A percentile compares a stretch with the other conserved stretches of the same genome.
These are phyloP conservation scores for Aethes cnicana DNA, from an alignment of 2,888 invertebrate genomes.

Conservation along the genomic window DNA sequence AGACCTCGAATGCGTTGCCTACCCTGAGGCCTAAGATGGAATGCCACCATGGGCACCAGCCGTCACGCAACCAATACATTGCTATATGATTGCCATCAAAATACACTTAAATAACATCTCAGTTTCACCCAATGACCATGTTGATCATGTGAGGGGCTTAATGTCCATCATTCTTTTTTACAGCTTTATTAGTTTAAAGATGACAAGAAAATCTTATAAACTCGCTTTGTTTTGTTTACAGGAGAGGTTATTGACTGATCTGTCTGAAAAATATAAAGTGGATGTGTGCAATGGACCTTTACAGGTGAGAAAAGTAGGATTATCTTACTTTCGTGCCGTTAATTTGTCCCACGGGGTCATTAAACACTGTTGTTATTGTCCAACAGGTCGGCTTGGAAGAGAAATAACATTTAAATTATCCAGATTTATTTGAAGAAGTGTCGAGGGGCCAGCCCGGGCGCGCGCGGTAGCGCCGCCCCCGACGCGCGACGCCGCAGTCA, in stretches of 20 bases:
- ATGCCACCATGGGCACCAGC: too few relatives aligned
- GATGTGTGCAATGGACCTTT: conserved; percentile 72
- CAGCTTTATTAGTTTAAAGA: too few relatives aligned
- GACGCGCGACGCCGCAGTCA: conserved; percentile 40
- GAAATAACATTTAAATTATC: conserved; percentile 74
- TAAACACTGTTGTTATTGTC: conserved; percentile 27
- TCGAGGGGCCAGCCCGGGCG: conserved; percentile 55
- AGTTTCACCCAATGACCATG: too few relatives aligned
- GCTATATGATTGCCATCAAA: too few relatives aligned
- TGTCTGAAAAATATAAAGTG: conserved; percentile 64
- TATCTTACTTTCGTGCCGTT: background rate
- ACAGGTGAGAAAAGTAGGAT: conserved; percentile 51
- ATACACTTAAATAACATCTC: too few relatives aligned
- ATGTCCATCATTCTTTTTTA: too few relatives aligned
- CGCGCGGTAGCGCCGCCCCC: conserved; percentile 41
- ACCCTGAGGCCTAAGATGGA: too few relatives aligned
- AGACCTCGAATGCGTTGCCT: too few relatives aligned
- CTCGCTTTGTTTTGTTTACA: conserved; percentile 43
- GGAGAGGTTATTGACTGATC: conserved; percentile 74
- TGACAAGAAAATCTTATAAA: too few relatives aligned
- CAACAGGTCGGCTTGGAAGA: conserved; percentile 78
- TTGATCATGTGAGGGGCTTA: too few relatives aligned
- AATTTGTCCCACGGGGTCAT: background rate
- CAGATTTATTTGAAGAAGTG: conserved; percentile 50
- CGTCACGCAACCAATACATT: too few relatives aligned